Base-by-base conservation (phyloP, 2,888 invertebrate species). In the Tenthredo notha region DNA sequence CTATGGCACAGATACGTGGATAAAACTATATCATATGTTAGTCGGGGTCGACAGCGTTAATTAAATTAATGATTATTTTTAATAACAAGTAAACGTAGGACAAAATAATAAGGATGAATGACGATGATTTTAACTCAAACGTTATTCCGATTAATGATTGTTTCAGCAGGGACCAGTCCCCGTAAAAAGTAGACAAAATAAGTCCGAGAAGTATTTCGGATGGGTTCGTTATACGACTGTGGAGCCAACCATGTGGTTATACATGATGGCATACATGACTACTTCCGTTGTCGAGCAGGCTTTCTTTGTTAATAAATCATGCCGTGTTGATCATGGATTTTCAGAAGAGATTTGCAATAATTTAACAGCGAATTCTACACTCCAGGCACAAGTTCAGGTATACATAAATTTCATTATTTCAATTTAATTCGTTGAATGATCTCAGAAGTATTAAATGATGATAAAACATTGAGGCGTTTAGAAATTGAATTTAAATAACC, bases 251-350 rank as follows among this genome's bases (percentile, higher is more conserved):
- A 96, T 98, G 96, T 97, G 98, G 91, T 94, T 98, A 1, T 98
- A 98, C 91, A 98, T 98, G 97, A 95, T 98, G 94, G 97, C 98
- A 0, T 97, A 96, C 90, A 97, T 97, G 97, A 95, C 96, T 82
- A 98, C 97, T 3, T 96, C 95, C 85, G 97, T 98, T 0, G 95
- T 97, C 50, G 97, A 98, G 90, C 97, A 97, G 91, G 95, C 96
- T 43, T 97, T 97, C 90, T 97, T 97, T 90, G 94, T 97, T 1
- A 95, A 97, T 90, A 96, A 97, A 94, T 96, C 97, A 0, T 98
- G 98, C 88, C 94, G 95, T 0, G 96, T 97, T 0, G 96, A 98
- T 91, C 96, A 97, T 86, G 95, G 96, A 0, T 96, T 95, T 86
- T 95, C 95, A 82, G 94, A 94, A 78, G 95, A 96, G 61, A 95